Conservation (phyloP, 2,797 vertebrate genomes). For the Thunnus albacares region DNA sequence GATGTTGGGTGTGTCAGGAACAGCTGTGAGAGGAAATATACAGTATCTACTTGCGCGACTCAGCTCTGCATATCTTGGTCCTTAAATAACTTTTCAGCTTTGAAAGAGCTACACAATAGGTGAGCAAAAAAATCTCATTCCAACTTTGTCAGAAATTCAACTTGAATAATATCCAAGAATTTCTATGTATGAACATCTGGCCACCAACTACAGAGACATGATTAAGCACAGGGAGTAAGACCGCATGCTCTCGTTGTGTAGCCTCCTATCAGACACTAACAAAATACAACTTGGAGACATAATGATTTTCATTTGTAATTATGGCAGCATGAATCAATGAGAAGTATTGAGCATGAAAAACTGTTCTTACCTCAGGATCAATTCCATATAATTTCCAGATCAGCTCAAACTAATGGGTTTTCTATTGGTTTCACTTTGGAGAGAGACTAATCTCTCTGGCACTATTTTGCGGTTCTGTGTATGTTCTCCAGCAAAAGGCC, state of each 20-base stretch:
- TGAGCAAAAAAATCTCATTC: constrained; percentile 8
- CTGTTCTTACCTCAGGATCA: constrained; percentile 83
- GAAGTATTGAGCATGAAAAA: constrained; percentile 84
- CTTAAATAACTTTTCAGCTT: constrained; percentile 40
- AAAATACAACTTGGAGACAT: constrained; percentile 80
- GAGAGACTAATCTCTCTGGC: constrained; percentile 73
- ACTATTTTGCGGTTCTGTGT: constrained; percentile 73
- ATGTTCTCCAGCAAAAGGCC: constrained; percentile 69
- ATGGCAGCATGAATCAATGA: constrained; percentile 81
- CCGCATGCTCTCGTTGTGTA: constrained; percentile 14
- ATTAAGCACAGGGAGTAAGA: constrained; percentile 31
- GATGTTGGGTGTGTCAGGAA: constrained; percentile 24
- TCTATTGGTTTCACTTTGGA: constrained; percentile 80
- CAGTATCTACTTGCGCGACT: background rate
- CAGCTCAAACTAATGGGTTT: constrained; percentile 86
- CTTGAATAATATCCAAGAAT: constrained; percentile 13
- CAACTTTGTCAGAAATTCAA: constrained; percentile 23
- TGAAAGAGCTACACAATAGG: constrained; percentile 16
- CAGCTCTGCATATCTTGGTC: constrained; percentile 22
- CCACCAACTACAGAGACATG: background rate
- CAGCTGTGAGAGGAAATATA: constrained; percentile 33
- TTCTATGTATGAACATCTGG: constrained; percentile 10
- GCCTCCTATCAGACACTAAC: constrained; percentile 63
- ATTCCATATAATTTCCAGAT: constrained; percentile 87
- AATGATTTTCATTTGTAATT: constrained; percentile 86